Percentiles rank a stretch among this genome's conserved stretches.
Evolutionary conservation across 2,797 vertebrate genomes (phyloP).

Genomic region (Clarias platycephalus): DNA sequence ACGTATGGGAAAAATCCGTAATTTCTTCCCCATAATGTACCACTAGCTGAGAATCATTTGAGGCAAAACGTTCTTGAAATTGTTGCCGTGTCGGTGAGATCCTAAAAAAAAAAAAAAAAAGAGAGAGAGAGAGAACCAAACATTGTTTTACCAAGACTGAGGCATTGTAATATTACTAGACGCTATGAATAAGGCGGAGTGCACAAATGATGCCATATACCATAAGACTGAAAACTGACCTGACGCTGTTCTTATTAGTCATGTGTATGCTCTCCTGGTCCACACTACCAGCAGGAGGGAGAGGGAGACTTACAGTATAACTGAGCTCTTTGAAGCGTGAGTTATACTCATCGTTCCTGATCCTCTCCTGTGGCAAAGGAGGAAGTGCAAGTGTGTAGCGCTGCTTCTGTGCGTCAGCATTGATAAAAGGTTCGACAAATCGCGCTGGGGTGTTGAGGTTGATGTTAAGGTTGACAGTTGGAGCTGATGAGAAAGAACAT

Average conservation of each 20-base stretch:
- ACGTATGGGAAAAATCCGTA: conserved; percentile 43
- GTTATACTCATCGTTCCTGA: conserved; percentile 32
- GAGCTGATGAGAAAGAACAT: conserved; percentile 17
- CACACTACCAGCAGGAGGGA: neutral
- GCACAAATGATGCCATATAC: neutral
- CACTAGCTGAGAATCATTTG: neutral
- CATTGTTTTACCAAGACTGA: neutral
- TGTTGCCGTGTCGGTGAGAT: neutral
- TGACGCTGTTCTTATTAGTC: conserved; percentile 12
- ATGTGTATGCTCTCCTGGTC: neutral
- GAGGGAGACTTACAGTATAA: neutral
- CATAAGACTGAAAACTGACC: conserved; percentile 22
- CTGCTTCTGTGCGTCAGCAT: conserved; percentile 50
- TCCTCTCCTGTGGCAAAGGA: conserved; percentile 32
- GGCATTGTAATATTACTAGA: neutral
- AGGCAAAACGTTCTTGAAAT: conserved; percentile 9
- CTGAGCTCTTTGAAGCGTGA: conserved; percentile 16
- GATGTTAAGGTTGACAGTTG: conserved; percentile 57
- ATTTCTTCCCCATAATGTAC: conserved; percentile 46
- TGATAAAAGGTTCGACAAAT: conserved; percentile 39
- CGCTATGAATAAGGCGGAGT: neutral
- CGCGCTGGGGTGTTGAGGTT: conserved; percentile 47
- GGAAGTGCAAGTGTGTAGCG: conserved; percentile 41
- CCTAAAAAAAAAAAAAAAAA: conserved; percentile 26
- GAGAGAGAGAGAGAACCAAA: neutral